phyloP scores from a whole-genome alignment of 2,888 invertebrate genomes.

The Linyphia triangularis region DNA sequence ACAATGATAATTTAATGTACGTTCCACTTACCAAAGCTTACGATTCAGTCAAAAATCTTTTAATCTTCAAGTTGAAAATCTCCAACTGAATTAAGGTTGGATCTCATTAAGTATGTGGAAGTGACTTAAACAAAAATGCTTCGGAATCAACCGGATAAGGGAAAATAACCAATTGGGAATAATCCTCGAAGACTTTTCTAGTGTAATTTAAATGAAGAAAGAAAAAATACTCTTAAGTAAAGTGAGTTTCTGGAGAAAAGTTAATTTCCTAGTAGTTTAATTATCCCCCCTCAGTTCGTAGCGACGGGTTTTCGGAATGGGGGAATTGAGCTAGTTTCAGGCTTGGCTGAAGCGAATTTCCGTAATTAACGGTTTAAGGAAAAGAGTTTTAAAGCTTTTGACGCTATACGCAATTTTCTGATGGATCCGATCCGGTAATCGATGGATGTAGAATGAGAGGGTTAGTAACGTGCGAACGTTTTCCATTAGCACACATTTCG shows the following conservation, averaged over 20 bases:
- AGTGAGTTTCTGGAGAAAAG: constrained; percentile 56
- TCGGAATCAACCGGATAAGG: constrained; percentile 6
- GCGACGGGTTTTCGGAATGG: constrained; percentile 26
- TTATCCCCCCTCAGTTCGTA: constrained; percentile 52
- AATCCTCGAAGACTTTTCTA: constrained; percentile 51
- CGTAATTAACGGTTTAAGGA: constrained; percentile 67
- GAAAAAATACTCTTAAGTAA: constrained; percentile 42
- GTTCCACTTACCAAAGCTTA: neutral
- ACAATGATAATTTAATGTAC: neutral
- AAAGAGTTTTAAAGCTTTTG: constrained; percentile 64
- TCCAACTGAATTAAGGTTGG: neutral
- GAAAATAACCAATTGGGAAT: constrained; percentile 60
- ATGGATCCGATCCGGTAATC: constrained; percentile 59
- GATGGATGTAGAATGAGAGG: constrained; percentile 29
- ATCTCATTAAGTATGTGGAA: neutral
- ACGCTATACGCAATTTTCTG: constrained; percentile 56
- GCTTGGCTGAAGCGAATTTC: constrained; percentile 60
- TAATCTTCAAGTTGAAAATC: neutral
- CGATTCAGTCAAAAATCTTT: neutral
- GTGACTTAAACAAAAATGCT: constrained; percentile 21
- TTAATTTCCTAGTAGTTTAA: constrained; percentile 68
- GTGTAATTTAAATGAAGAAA: constrained; percentile 42
- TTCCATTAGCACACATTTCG: constrained; percentile 24
- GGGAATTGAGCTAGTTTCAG: constrained; percentile 41
- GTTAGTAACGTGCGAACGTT: constrained; percentile 49